These are phyloP conservation scores for Sinocyclocheilus grahami DNA, from an alignment of 2,113 vertebrate genomes.

Conservation along the genomic window DNA sequence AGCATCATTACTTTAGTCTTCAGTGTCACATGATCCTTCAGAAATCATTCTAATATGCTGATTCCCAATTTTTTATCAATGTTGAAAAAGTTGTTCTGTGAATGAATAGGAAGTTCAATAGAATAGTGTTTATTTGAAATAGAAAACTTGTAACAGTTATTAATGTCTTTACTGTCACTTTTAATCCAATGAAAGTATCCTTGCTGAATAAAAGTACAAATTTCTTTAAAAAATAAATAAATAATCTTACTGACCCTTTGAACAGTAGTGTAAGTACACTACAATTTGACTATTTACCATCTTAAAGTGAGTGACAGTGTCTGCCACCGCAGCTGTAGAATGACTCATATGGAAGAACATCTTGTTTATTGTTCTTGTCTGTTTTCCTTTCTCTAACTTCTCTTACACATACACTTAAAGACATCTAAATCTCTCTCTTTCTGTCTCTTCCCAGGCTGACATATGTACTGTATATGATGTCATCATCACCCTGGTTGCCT, in stretches of 20 bases:
- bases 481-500: constrained; percentile 46
- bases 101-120: no score
- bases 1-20: no score
- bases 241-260: background rate
- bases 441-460: constrained; percentile 46
- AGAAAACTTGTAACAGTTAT: no score
- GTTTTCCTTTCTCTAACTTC: background rate
- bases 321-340: background rate
- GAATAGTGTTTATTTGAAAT: no score
- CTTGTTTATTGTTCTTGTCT: constrained; percentile 5
- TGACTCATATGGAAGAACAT: background rate
- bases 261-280: background rate
- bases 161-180: no score
- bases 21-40: no score
- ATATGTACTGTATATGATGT: constrained; percentile 56
- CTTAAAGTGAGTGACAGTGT: background rate
- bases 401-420: constrained; percentile 15
- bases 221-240: no score
- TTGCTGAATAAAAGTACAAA: no score
- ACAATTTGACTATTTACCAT: background rate
- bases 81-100: no score
- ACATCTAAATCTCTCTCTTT: constrained; percentile 24
- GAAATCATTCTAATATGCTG: no score
- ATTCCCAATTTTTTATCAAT: no score
- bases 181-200: no score